Base-by-base conservation (phyloP, 2,113 vertebrate genomes). In the Neopipo cinnamomea region DNA sequence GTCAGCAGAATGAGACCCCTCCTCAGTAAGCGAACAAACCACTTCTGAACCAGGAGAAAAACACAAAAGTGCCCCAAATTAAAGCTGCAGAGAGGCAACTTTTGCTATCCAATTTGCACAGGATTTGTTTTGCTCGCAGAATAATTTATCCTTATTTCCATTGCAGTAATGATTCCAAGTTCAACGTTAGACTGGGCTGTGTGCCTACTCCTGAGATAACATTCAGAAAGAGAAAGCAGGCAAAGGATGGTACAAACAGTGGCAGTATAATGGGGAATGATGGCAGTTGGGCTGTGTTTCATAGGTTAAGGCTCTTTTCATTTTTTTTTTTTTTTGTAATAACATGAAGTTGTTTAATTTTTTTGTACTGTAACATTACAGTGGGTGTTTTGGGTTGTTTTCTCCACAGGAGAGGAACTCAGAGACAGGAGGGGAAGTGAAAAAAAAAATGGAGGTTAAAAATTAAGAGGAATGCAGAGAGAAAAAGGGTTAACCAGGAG, bases 71-170 rank as follows among this genome's bases (percentile, higher is more conserved):
- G 62, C 49, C 44, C 61, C 7, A 35, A 74, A 88, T 67, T 50
- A 76, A 47, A 70, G 28, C 62, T 90, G 37, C 62, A 1, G 37
- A 68, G 70, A 59, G 75, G 13, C 27, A 77, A 33, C 53, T 76
- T 58, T 52, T 22, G 27, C 85, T 19, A 6, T 13, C 46, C 67
- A 83, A 49, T 83, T 70, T 91, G 49, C 67, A 49, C 44, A 28
- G 55, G 65, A 49, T 70, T 94, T 52, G 75, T 91, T 90, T 83
- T 53, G 59, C 49, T 65, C 11, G 11, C 41, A 35, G 88, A 73
- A 74, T 73, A 84, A 89, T 86, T 84, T 73, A 74, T 83, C 31
- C 31, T 46, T 44, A 47, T 63, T 89, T 41, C 50, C 83, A 22
- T 8, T 25, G 71, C 85, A 70, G 37, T 53, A 70, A 82, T 62